Percentiles rank a stretch among this genome's conserved stretches.
Conservation (phyloP, 2,113 vertebrate species). For the Pithys albifrons region DNA sequence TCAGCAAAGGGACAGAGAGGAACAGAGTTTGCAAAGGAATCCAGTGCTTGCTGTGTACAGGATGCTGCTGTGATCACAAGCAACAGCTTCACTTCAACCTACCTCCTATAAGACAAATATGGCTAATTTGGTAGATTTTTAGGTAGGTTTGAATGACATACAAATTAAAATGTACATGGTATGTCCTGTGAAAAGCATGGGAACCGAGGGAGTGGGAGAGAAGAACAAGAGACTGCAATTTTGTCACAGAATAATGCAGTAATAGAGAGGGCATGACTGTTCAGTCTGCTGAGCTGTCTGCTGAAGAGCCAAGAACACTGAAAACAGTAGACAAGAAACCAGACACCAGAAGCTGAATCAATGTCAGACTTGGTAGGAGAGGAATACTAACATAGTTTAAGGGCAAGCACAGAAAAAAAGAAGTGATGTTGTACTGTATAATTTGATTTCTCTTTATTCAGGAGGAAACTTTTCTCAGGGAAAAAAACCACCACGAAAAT, state of each 20-base stretch:
- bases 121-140: background rate
- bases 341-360: background rate
- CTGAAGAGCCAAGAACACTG: background rate
- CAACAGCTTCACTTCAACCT: background rate
- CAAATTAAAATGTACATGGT: background rate
- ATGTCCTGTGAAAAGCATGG: background rate
- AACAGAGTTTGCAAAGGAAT: background rate
- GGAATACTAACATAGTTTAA: background rate
- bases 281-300: constrained; percentile 8
- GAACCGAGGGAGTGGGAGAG: background rate
- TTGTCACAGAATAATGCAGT: background rate
- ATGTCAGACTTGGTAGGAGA: background rate
- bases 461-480: background rate
- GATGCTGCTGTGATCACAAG: accelerated
- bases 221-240: background rate
- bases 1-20: background rate
- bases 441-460: background rate
- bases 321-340: background rate
- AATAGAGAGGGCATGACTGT: background rate
- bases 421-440: background rate
- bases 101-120: background rate
- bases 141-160: background rate
- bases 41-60: accelerated
- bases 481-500: background rate
- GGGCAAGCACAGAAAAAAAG: background rate